Evolutionary conservation across 2,888 invertebrate species (phyloP).

Genomic region (Metopia argyrocephala): DNA sequence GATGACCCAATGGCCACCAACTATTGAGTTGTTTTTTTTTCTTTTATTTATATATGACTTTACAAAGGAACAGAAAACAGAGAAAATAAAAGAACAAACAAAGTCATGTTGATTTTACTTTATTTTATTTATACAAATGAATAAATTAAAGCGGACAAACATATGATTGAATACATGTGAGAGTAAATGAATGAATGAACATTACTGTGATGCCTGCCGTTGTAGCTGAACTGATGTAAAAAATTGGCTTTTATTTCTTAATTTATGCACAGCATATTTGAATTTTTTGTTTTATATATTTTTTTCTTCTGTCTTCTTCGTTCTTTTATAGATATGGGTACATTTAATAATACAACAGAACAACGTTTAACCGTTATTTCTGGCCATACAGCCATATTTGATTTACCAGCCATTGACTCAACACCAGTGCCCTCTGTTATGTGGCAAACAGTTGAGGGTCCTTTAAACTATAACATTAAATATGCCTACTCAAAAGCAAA

Average conservation of each 20-base stretch:
- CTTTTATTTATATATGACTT: not conserved
- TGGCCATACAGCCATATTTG: slow-evolving; percentile 90
- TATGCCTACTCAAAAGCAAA: slow-evolving; percentile 86
- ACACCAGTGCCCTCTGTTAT: slow-evolving; percentile 91
- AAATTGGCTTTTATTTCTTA: slow-evolving; percentile 46
- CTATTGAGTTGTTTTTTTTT: not conserved
- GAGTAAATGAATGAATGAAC: slow-evolving; percentile 7
- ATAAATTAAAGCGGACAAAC: not conserved
- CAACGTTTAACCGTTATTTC: slow-evolving; percentile 84
- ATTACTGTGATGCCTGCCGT: not conserved
- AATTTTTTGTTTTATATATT: not conserved
- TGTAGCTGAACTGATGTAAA: slow-evolving; percentile 42
- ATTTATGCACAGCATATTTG: slow-evolving; percentile 12
- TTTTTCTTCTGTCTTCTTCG: slow-evolving; percentile 6
- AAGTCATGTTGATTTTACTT: not conserved
- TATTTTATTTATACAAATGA: not conserved
- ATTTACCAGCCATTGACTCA: slow-evolving; percentile 91
- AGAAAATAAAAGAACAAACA: not conserved
- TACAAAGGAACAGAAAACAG: slow-evolving; percentile 1
- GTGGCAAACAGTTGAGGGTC: slow-evolving; percentile 90
- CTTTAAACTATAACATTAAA: slow-evolving; percentile 88
- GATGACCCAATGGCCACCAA: not conserved
- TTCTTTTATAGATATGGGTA: slow-evolving; percentile 86
- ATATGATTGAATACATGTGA: not conserved
- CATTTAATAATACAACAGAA: slow-evolving; percentile 87